phyloP scores from a whole-genome alignment of 1,140 invertebrate species.

The Scaptodrosophila lebanonensis region DNA sequence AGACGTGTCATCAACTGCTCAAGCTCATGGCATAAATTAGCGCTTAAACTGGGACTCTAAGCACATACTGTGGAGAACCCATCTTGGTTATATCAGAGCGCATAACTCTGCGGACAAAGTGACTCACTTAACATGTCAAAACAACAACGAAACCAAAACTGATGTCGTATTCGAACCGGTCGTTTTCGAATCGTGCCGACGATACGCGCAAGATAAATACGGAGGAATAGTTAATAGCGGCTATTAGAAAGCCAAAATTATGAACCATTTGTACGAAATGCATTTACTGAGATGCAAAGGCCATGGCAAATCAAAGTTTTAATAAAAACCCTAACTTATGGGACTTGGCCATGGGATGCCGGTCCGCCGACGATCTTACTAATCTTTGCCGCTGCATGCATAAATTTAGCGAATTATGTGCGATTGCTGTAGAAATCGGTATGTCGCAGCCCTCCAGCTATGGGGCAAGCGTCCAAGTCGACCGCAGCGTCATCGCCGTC shows the following conservation, averaged over 20 bases:
- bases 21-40: constrained; percentile 47
- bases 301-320: constrained; percentile 8
- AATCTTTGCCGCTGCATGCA: constrained; percentile 48
- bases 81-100: constrained; percentile 19
- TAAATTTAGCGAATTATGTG: constrained; percentile 64
- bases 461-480: constrained; percentile 47
- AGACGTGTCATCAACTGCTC: constrained; percentile 37
- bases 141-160: constrained; percentile 30
- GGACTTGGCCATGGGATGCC: constrained; percentile 20
- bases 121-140: constrained; percentile 54
- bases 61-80: constrained; percentile 33
- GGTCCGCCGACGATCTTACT: constrained; percentile 25
- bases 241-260: constrained; percentile 52
- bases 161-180: constrained; percentile 10
- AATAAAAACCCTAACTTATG: constrained; percentile 60
- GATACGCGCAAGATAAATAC: constrained; percentile 34
- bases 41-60: constrained; percentile 26
- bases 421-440: constrained; percentile 29
- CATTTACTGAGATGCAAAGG: too few relatives aligned
- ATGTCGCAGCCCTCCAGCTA: constrained; percentile 29
- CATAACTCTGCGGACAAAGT: constrained; percentile 34
- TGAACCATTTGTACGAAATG: constrained; percentile 40
- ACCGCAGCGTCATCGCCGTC: constrained; percentile 26
- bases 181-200: constrained; percentile 9
- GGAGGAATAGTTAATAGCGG: constrained; percentile 51